Conservation (phyloP, 2,888 invertebrate species). For the Leptinotarsa rubiginosa region DNA sequence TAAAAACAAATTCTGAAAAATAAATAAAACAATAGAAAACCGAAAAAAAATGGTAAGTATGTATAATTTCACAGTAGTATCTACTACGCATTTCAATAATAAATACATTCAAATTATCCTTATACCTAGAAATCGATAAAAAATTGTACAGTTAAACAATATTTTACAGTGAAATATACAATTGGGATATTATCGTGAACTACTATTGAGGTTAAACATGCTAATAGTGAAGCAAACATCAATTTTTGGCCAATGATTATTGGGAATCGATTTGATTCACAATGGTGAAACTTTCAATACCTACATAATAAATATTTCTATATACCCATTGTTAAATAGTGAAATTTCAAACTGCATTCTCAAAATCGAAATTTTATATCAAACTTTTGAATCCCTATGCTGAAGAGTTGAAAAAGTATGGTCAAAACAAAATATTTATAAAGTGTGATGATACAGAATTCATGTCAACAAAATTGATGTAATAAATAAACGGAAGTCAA, state of each 20-base stretch:
- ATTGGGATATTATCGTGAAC: not conserved
- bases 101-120: slow-evolving; percentile 6
- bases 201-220: not conserved
- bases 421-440: too few species aligned
- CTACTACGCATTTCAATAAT: not conserved
- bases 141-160: slow-evolving; percentile 13
- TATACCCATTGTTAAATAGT: too few species aligned
- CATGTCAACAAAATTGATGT: too few species aligned
- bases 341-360: too few species aligned
- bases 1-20: slow-evolving; percentile 18
- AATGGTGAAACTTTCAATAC: not conserved
- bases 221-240: slow-evolving; percentile 3
- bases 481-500: too few species aligned
- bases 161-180: slow-evolving; percentile 16
- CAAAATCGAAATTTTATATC: too few species aligned
- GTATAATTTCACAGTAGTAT: slow-evolving; percentile 3
- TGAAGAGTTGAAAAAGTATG: too few species aligned
- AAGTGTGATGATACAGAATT: too few species aligned
- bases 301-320: too few species aligned
- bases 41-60: not conserved
- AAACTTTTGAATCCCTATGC: too few species aligned
- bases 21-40: slow-evolving; percentile 22
- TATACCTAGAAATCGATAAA: slow-evolving; percentile 3
- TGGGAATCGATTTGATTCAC: not conserved
- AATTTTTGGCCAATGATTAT: not conserved